A percentile compares a stretch with the other conserved stretches of the same genome.
Conservation (phyloP, 1,140 invertebrate genomes). For the Drosophila pseudoobscura region DNA sequence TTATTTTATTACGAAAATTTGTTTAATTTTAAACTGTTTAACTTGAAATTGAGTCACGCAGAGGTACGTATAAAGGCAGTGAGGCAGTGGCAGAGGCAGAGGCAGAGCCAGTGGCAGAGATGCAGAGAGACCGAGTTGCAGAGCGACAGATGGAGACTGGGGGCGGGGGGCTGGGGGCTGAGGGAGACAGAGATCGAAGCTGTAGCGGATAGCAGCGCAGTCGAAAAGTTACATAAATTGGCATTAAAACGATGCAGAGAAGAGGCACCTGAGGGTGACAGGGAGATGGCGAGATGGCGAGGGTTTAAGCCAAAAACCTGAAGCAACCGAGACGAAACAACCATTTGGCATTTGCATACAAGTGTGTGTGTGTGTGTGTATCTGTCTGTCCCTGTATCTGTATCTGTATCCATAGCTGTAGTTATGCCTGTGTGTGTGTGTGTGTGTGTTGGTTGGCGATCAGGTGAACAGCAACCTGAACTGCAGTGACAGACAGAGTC, state of each 20-base stretch:
- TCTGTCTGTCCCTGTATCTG: not conserved
- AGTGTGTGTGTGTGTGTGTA: constrained; percentile 18
- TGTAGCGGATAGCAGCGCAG: constrained; percentile 28
- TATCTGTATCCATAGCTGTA: constrained; percentile 2
- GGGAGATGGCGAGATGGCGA: not conserved
- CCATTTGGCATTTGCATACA: constrained; percentile 76
- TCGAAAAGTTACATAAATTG: constrained; percentile 78
- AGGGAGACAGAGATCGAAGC: constrained; percentile 2
- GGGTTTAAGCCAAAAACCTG: constrained; percentile 41
- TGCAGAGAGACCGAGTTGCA: not conserved
- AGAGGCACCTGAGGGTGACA: constrained; percentile 12
- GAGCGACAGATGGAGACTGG: constrained; percentile 16
- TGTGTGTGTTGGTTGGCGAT: constrained; percentile 29
- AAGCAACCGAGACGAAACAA: constrained; percentile 58
- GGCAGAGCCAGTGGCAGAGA: constrained; percentile 6
- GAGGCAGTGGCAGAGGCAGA: not conserved
- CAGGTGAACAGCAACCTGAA: constrained; percentile 58
- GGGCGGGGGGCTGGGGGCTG: constrained; percentile 4
- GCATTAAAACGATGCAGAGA: constrained; percentile 72
- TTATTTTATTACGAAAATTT: constrained; percentile 77
- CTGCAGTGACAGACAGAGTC: constrained; percentile 61
- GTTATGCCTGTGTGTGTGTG: too few relatives aligned
- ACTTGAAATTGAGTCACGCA: constrained; percentile 77
- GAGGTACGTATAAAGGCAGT: not conserved
- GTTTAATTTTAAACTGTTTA: constrained; percentile 78